Percentiles rank a stretch among this genome's conserved stretches.
Evolutionary conservation across 2,888 invertebrate genomes (phyloP).

Genomic region (Choreutis nemorana): DNA sequence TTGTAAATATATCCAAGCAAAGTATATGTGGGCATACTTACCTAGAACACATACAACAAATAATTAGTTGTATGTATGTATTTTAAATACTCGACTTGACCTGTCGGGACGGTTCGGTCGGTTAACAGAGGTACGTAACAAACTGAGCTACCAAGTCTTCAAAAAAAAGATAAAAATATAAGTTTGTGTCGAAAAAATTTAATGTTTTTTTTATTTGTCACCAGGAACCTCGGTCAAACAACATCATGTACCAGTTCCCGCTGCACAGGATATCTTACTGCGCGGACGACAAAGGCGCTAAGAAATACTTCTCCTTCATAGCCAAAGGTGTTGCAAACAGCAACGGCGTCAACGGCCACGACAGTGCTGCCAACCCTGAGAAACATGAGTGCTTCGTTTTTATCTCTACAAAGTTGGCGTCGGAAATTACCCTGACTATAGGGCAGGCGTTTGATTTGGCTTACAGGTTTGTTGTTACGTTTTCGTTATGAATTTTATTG

Average conservation of each 20-base stretch:
- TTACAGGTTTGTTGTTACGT: slow-evolving; percentile 78
- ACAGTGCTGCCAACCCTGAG: slow-evolving; percentile 60
- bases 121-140: no score
- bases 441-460: slow-evolving; percentile 99
- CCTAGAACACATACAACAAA: no score
- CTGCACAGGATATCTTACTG: slow-evolving; percentile 98
- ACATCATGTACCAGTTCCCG: slow-evolving; percentile 93
- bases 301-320: slow-evolving; percentile 96
- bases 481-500: no score
- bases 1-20: no score
- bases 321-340: slow-evolving; percentile 69
- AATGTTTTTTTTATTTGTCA: no score
- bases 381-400: slow-evolving; percentile 97
- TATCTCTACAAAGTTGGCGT: slow-evolving; percentile 95
- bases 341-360: slow-evolving; percentile 43
- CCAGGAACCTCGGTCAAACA: slow-evolving; percentile 78
- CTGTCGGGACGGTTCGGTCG: no score
- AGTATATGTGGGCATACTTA: no score
- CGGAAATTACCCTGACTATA: slow-evolving; percentile 96
- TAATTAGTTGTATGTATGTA: no score
- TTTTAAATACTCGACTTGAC: no score
- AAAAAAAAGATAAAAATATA: no score
- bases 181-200: no score
- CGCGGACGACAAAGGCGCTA: slow-evolving; percentile 98
- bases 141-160: no score